Base-by-base conservation (phyloP, 1,140 invertebrate species). In the Conus betulinus region DNA sequence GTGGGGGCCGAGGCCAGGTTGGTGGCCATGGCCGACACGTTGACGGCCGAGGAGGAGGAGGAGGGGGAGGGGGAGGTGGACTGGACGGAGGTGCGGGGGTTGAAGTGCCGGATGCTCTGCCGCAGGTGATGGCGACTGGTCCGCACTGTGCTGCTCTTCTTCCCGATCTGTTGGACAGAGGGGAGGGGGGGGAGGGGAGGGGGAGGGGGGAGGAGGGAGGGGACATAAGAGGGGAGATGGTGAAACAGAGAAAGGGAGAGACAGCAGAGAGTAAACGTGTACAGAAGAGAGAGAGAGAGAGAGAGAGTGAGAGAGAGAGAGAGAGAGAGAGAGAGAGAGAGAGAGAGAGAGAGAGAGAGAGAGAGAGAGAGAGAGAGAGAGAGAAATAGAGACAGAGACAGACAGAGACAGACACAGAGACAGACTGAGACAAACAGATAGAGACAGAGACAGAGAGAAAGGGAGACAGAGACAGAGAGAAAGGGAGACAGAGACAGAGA, bases 11-110 rank as follows among this genome's bases (percentile, higher is more conserved):
- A 53, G 3, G 84, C 27, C 55, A 27, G 4, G 13, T 6, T 20
- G 17, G 51, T 74, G 27, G 53, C 84, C 84, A 85, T 51, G 63
- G 63, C 39, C 17, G 55, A 10, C 39, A 86, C 53, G 74, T 82
- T 89, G 57, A 84, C 25, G 60, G 84, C 74, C 17, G 89, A 87
- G 53, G 76, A 87, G 53, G 39, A 27, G 20, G 86, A 85, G 76
- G 83, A 86, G 20, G 87, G 83, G 20, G 89, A 86, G 53, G 87
- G 83, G 60, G 82, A 82, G 60, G 82, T 88, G 25, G 91, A 91
- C 84, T 90, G 91, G 23, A 83, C n/a, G 17, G 91, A 92, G 10
- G 88, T 85, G 25, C 89, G 84, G 17, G 88, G 85, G 27, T 90
- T 25, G 53, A 57, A 63, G 39, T 89, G 81, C 1, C 74, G 67